phyloP scores from a whole-genome alignment of 1,140 invertebrate species.

The Babylonia areolata region DNA sequence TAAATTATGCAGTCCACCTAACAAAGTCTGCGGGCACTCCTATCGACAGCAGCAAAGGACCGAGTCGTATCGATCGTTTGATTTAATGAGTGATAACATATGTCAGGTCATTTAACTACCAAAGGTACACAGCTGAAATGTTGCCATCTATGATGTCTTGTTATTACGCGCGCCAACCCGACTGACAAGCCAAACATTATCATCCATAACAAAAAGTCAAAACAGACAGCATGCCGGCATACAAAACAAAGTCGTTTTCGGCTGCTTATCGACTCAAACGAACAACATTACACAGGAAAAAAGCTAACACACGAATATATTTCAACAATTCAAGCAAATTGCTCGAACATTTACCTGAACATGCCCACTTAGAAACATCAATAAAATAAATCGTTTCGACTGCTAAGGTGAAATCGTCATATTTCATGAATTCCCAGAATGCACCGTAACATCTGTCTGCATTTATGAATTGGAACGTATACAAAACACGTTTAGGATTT shows the following conservation, averaged over 20 bases:
- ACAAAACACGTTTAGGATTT: not conserved
- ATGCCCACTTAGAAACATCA: constrained; percentile 18
- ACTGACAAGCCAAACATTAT: no score
- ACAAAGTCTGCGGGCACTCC: no score
- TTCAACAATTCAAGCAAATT: not conserved
- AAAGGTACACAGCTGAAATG: no score
- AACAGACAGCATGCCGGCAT: constrained; percentile 12
- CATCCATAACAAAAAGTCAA: not conserved
- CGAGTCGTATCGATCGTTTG: no score
- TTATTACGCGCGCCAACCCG: constrained; percentile 8
- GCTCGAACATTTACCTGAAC: not conserved
- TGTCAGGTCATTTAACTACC: no score
- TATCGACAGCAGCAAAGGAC: no score
- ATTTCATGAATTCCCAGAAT: constrained; percentile 18
- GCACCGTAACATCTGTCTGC: not conserved
- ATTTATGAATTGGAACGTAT: not conserved
- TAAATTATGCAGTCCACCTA: no score
- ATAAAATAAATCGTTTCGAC: constrained; percentile 13
- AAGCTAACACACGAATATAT: not conserved
- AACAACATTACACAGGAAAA: not conserved
- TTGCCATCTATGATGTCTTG: no score
- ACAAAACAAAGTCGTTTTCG: not conserved
- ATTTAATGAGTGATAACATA: no score
- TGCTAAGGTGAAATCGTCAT: constrained; percentile 23
- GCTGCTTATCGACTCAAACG: not conserved